Evolutionary conservation across 2,888 invertebrate genomes (phyloP), one percentile per base, ranked within the genome.

Genomic region (Harmothoe impar): DNA sequence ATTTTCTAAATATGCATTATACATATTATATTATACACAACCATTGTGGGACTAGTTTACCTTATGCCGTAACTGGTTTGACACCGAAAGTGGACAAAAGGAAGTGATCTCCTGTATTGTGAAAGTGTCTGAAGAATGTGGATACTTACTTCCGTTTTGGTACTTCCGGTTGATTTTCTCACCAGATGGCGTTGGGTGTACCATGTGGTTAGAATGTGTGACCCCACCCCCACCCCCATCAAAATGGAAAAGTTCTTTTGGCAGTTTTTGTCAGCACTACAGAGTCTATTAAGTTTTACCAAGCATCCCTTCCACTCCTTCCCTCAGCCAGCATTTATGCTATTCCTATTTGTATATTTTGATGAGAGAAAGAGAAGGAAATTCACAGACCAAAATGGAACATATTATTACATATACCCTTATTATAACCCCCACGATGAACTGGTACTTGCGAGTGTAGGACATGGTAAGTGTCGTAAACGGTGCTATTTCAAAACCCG

Each of bases 401-500:
- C 23, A 62, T 62, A 23, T 25, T 43, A 43, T 43, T 43, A 43
- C 10, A 43, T 43, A 43, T 43, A 43, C 3, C 43, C 43, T 43
- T 62, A 62, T 62, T 1, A 62, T 62, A 62, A 62, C 54, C 43
- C 43, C 43, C 43, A 43, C 10, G 43, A 43, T 77, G 31, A 31
- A 77, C 77, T 35, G 86, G 52, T 54, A n/a, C 86, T 86, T 29
- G 86, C 86, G 86, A 86, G 51, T 86, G 52, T n/a, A 54, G 33
- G 54, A 25, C 17, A 54, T 86, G 29, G 86, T 86, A 51, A 54
- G 29, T 86, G 54, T 86, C 52, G 86, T 86, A 52, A 52, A 54
- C 52, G 86, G 86, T 86, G 86, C 86, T 86, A 86, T 84, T 84
- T 84, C 51, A 51, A 84, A 84, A 43, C 43, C 84, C 84, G 43